Percentiles rank a stretch among this genome's conserved stretches.
Conservation (phyloP, 1,140 invertebrate genomes). For the Pentalonia nigronervosa region DNA sequence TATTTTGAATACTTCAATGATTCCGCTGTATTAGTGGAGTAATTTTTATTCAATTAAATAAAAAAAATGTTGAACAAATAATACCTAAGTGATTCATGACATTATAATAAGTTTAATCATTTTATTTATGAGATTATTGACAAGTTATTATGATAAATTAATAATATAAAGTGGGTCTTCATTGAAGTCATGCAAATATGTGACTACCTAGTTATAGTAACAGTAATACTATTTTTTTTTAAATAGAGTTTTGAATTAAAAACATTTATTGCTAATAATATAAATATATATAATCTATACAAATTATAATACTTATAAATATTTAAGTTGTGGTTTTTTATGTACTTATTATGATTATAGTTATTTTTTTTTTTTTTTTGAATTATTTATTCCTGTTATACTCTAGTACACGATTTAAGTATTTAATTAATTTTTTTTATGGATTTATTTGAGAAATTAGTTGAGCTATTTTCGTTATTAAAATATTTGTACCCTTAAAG, state of each 20-base stretch:
- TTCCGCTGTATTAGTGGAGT: neutral
- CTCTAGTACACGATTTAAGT: neutral
- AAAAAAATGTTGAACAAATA: neutral
- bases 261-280: neutral
- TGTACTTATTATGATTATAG: no score
- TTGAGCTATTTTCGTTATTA: neutral
- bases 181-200: neutral
- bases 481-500: neutral
- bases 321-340: no score
- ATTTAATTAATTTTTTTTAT: neutral
- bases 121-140: neutral
- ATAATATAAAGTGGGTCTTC: neutral
- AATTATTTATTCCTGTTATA: neutral
- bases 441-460: neutral
- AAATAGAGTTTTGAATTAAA: neutral
- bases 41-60: neutral
- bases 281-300: no score
- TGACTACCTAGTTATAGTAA: neutral
- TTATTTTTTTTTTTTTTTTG: neutral
- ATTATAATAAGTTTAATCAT: neutral
- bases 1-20: neutral
- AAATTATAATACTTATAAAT: no score
- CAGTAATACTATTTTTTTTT: neutral
- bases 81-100: neutral
- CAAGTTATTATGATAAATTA: neutral